These are phyloP conservation scores for Anagrus nilaparvatae DNA, from an alignment of 1,140 invertebrate genomes.

Conservation along the genomic window DNA sequence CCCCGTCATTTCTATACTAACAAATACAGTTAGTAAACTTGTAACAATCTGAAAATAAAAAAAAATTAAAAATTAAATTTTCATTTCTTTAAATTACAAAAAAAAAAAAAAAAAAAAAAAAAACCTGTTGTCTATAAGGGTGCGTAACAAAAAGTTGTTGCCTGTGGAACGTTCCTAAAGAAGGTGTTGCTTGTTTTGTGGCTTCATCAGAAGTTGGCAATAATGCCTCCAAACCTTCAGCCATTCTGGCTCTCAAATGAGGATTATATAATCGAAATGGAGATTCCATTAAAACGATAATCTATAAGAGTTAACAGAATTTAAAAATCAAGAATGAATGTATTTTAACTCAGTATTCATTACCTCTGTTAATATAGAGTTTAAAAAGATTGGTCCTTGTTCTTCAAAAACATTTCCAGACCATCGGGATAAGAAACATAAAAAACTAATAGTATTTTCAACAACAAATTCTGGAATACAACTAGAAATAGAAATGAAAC, in stretches of 20 bases:
- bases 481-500: slow-evolving; percentile 34
- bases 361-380: slow-evolving; percentile 66
- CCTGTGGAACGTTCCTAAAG: slow-evolving; percentile 54
- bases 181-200: slow-evolving; percentile 45
- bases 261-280: slow-evolving; percentile 78
- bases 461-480: slow-evolving; percentile 86
- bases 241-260: slow-evolving; percentile 80
- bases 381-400: slow-evolving; percentile 47
- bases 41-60: slow-evolving; percentile 48
- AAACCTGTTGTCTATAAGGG: slow-evolving; percentile 55
- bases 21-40: slow-evolving; percentile 81
- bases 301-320: slow-evolving; percentile 24
- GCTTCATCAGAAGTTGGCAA: slow-evolving; percentile 54
- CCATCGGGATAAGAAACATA: slow-evolving; percentile 61
- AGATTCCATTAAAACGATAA: slow-evolving; percentile 58
- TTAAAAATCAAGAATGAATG: background rate
- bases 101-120: background rate
- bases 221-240: slow-evolving; percentile 78
- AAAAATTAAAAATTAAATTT: background rate
- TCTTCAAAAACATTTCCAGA: slow-evolving; percentile 52
- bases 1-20: slow-evolving; percentile 94
- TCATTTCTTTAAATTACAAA: slow-evolving; percentile 7
- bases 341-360: too few relatives aligned
- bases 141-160: slow-evolving; percentile 71
- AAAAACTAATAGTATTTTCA: slow-evolving; percentile 74